Evolutionary conservation across 2,888 invertebrate species (phyloP).

Genomic region (Euspilapteryx auroguttella): DNA sequence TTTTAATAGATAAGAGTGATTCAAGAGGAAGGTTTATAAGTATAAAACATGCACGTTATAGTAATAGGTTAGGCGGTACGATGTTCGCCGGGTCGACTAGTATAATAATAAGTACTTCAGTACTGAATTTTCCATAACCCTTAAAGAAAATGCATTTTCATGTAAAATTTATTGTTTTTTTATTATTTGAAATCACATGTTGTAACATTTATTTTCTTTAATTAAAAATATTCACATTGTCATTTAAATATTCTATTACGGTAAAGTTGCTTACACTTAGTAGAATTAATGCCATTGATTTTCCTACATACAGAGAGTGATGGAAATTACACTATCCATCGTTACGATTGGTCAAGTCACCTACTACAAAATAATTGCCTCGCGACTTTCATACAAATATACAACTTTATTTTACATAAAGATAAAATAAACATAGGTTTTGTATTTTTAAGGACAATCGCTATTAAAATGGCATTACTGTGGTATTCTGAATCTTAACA

Average conservation of each 20-base stretch:
- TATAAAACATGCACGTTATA: too few relatives aligned
- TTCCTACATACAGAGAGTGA: constrained; percentile 31
- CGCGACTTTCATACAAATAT: constrained; percentile 53
- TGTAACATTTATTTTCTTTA: constrained; percentile 66
- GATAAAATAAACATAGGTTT: constrained; percentile 41
- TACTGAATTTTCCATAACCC: too few relatives aligned
- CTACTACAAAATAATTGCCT: constrained; percentile 42
- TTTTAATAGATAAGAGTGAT: too few relatives aligned
- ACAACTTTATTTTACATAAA: constrained; percentile 46
- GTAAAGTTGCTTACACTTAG: constrained; percentile 58
- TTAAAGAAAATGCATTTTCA: constrained; percentile 19
- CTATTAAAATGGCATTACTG: constrained; percentile 56
- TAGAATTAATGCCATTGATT: constrained; percentile 59
- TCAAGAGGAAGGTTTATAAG: too few relatives aligned
- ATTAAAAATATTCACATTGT: constrained; percentile 70
- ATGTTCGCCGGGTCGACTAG: too few relatives aligned
- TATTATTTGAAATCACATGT: constrained; percentile 67
- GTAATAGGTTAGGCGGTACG: too few relatives aligned
- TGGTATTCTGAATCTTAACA: constrained; percentile 48
- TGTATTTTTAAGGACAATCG: constrained; percentile 31
- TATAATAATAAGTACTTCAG: too few relatives aligned
- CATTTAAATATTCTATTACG: constrained; percentile 65
- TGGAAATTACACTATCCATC: constrained; percentile 19
- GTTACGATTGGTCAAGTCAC: constrained; percentile 57
- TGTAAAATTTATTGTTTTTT: constrained; percentile 65